Evolutionary conservation across 2,797 vertebrate genomes (phyloP).

Genomic region (Otus scops): DNA sequence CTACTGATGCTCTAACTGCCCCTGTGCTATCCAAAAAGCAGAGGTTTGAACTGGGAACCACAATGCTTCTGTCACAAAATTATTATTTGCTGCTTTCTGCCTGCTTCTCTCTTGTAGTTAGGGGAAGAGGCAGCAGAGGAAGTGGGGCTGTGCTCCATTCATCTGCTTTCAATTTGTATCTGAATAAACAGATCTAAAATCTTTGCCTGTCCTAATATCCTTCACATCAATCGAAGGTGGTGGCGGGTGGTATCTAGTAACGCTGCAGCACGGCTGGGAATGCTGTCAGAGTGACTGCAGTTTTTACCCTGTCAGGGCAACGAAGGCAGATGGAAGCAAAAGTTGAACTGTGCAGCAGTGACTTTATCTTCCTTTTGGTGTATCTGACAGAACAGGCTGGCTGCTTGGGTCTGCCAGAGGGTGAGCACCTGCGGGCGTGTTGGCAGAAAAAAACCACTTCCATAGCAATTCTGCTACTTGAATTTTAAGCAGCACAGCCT

Average conservation of each 20-base stretch:
- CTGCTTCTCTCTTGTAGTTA: conserved; percentile 16
- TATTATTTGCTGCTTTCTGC: conserved; percentile 66
- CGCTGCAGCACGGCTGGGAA: rapidly evolving
- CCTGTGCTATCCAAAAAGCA: conserved; percentile 20
- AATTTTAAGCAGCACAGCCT: neutral
- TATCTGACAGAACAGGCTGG: neutral
- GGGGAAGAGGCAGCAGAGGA: conserved; percentile 58
- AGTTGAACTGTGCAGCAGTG: neutral
- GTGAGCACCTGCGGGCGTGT: neutral
- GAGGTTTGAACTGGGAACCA: conserved; percentile 59
- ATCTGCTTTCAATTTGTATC: conserved; percentile 74
- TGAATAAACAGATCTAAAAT: conserved; percentile 68
- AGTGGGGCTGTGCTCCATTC: conserved; percentile 62
- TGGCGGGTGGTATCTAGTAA: no score
- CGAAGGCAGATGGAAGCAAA: neutral
- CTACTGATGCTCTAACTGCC: conserved; percentile 34
- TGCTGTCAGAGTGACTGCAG: rapidly evolving
- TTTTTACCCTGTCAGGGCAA: neutral
- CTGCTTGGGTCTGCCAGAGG: neutral
- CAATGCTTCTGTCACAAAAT: conserved; percentile 69
- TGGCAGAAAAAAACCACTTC: neutral
- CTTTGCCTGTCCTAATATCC: neutral
- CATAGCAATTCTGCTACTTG: neutral
- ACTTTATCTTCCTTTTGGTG: neutral
- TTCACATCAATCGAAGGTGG: rapidly evolving